A percentile compares a stretch with the other conserved stretches of the same genome.
Conservation (phyloP, 2,888 invertebrate species). For the Drosophila putrida region DNA sequence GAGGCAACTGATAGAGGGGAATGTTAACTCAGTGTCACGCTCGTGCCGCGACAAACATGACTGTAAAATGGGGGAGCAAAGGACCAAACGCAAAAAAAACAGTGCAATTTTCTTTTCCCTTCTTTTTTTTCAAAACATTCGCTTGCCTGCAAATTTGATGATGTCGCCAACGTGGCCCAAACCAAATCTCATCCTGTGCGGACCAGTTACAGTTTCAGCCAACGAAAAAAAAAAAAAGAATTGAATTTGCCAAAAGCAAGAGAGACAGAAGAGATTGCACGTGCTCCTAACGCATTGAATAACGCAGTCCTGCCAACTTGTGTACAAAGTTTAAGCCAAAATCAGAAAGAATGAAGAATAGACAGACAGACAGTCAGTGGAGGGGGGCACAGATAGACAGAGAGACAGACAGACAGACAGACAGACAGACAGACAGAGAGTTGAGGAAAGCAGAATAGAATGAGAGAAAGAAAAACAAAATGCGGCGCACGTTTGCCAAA, state of each 20-base stretch:
- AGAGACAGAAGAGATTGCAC: conserved; percentile 27
- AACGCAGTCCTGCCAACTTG: conserved; percentile 40
- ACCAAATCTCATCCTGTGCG: conserved; percentile 7
- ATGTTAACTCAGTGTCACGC: conserved; percentile 24
- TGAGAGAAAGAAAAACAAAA: conserved; percentile 25
- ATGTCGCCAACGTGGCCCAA: conserved; percentile 35
- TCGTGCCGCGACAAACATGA: conserved; percentile 38
- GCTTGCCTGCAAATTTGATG: conserved; percentile 56
- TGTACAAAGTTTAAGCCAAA: conserved; percentile 27
- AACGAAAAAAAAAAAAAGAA: conserved; percentile 23
- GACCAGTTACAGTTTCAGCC: conserved; percentile 9
- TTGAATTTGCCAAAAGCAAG: conserved; percentile 35
- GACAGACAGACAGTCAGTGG: neutral
- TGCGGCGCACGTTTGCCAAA: conserved; percentile 67
- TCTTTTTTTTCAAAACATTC: conserved; percentile 38
- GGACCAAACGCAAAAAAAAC: too few species aligned
- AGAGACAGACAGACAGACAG: neutral
- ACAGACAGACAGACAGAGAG: neutral
- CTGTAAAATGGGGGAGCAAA: neutral
- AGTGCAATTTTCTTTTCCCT: conserved; percentile 10
- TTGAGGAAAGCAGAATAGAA: neutral
- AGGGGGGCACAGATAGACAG: neutral
- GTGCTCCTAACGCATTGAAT: conserved; percentile 56
- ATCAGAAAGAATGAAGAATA: conserved; percentile 5
- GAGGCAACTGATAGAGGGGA: neutral